Conservation (phyloP, 1,140 invertebrate genomes). For the Augochlora pura region DNA sequence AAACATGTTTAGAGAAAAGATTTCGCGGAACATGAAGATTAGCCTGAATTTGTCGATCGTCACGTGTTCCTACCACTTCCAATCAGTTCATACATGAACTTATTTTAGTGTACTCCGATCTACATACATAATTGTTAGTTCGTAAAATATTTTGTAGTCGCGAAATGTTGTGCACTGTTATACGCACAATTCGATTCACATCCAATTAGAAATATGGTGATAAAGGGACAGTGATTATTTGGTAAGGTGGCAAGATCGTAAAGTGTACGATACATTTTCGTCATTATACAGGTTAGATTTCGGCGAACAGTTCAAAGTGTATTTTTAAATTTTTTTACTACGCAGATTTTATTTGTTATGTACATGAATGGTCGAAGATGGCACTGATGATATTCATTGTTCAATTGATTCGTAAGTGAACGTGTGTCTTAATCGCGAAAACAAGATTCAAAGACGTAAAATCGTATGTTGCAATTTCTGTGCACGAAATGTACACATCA, state of each 20-base stretch:
- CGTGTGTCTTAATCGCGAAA: neutral
- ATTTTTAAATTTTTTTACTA: constrained; percentile 3
- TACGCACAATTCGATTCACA: neutral
- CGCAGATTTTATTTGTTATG: neutral
- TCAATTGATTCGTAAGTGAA: neutral
- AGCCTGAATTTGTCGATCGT: neutral
- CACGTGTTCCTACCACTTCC: constrained; percentile 31
- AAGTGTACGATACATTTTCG: neutral
- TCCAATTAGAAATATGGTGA: constrained; percentile 19
- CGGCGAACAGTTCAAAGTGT: neutral
- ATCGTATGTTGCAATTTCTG: constrained; percentile 32
- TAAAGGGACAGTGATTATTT: neutral
- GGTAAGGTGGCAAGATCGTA: constrained; percentile 11
- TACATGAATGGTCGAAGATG: neutral
- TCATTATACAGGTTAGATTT: constrained; percentile 40
- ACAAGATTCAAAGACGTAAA: neutral
- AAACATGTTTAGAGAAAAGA: neutral
- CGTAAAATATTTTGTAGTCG: neutral
- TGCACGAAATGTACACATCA: neutral
- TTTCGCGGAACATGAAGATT: neutral
- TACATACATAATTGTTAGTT: constrained; percentile 11
- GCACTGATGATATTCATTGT: neutral
- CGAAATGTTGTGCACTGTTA: constrained; percentile 36
- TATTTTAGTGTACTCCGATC: constrained; percentile 28
- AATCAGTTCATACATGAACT: constrained; percentile 20